Percentiles rank a stretch among this genome's conserved stretches.
These are phyloP conservation scores for Anhinga rufa DNA, from an alignment of 2,113 vertebrate species.

Conservation along the genomic window DNA sequence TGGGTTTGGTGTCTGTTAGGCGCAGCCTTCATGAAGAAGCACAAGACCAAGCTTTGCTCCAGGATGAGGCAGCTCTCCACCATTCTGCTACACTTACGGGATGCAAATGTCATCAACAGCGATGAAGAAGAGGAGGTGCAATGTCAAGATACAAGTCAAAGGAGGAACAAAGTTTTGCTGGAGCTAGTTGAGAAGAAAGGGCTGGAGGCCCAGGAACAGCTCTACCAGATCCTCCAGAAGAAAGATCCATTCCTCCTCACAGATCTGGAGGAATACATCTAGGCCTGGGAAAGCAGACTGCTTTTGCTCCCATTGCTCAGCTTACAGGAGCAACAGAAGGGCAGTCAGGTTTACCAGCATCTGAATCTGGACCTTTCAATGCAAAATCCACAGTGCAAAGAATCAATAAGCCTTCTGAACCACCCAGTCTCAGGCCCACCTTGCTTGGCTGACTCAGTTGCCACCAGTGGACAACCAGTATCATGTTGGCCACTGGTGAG, in stretches of 20 bases:
- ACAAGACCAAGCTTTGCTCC: background rate
- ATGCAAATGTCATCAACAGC: background rate
- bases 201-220: background rate
- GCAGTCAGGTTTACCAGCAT: background rate
- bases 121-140: background rate
- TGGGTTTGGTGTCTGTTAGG: background rate
- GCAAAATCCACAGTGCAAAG: background rate
- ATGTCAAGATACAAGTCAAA: accelerated
- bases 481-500: background rate
- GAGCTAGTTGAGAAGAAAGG: background rate
- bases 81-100: background rate
- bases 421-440: background rate
- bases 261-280: background rate
- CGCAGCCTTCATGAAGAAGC: background rate
- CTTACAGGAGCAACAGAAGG: background rate
- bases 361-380: background rate
- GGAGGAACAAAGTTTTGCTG: background rate
- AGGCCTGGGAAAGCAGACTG: background rate
- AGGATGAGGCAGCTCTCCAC: background rate
- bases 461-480: background rate
- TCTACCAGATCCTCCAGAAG: background rate
- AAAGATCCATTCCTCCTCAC: background rate
- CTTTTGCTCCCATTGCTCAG: background rate
- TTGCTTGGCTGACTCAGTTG: background rate
- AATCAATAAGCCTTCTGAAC: background rate